Conservation (phyloP, 64 coral and sea anemone genomes). For the Montipora sp. region DNA sequence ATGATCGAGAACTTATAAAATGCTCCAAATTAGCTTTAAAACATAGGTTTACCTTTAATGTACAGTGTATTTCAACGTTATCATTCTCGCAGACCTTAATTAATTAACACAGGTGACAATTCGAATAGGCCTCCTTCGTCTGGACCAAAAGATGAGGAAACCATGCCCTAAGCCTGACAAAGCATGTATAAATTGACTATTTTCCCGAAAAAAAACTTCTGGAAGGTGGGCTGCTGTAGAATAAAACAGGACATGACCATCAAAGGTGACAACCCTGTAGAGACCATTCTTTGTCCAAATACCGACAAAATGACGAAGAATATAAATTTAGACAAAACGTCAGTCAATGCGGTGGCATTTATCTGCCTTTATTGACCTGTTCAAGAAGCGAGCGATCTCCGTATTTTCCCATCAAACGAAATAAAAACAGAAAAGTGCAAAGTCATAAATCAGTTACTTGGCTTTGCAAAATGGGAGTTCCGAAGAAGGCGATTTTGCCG, state of each 20-base stretch:
- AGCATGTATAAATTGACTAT: too few relatives aligned
- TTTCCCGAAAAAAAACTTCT: not conserved
- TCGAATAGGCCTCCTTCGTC: not conserved
- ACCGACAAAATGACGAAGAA: not conserved
- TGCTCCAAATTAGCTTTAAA: too few relatives aligned
- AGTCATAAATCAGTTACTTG: not conserved
- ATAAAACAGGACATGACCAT: not conserved
- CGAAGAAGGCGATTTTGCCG: not conserved
- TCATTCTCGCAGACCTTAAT: too few relatives aligned
- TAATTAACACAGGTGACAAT: not conserved
- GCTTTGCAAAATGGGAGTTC: not conserved
- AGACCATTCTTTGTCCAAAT: not conserved
- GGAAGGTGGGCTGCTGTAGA: not conserved
- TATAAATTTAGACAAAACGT: conserved; percentile 16
- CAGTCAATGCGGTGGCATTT: not conserved
- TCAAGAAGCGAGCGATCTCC: not conserved
- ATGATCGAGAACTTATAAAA: too few relatives aligned
- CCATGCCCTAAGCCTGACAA: too few relatives aligned
- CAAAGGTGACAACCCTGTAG: not conserved
- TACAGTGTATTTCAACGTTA: too few relatives aligned
- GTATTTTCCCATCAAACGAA: not conserved
- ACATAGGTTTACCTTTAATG: too few relatives aligned
- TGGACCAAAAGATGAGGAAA: not conserved
- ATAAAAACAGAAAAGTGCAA: not conserved
- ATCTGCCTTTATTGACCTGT: not conserved